Evolutionary conservation across 2,797 vertebrate species (phyloP), one percentile per base, ranked within the genome.

Genomic region (Ctenopoma multispine): DNA sequence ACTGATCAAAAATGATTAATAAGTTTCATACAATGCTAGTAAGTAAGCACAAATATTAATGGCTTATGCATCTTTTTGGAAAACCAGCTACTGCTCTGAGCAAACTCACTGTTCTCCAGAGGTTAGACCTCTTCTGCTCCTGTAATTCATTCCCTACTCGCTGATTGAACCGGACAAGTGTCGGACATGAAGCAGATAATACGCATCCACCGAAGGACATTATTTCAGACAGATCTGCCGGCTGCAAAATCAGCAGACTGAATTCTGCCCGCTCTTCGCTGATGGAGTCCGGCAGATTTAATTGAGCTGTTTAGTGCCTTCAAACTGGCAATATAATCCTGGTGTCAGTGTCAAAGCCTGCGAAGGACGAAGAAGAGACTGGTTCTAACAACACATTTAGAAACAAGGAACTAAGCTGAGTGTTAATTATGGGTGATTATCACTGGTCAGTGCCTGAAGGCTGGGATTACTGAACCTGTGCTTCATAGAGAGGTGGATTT

Each of bases 281-380:
- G 83, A 86, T 78, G 53, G 46, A 77, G 79, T 75, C 5, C 24
- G 43, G 57, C 80, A 73, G 65, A 48, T 78, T 83, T 91, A 90
- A 91, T 83, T 82, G 87, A 86, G 74, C 79, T 87, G 80, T 89
- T 91, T 86, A 85, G 75, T 13, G 62, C 63, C 74, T 71, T 82
- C 76, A 81, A 69, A 87, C 73, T 75, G 77, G 47, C 84, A 67
- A 82, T 88, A 86, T 81, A 79, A 85, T 87, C 67, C 46, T 24
- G 63, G 41, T n/a, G 62, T 67, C 27, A 58, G 60, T 72, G 58
- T 83, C 64, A 79, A 59, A 77, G 47, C 72, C 61, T 56, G 18
- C 3, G 34, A n/a, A 67, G 21, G 46, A 24, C 0, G 49, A 54
- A 2, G 8, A 13, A 40, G 47, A 41, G 18, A 43, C 44, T 14